Conservation (phyloP, 2,113 vertebrate genomes). For the Grus americana region DNA sequence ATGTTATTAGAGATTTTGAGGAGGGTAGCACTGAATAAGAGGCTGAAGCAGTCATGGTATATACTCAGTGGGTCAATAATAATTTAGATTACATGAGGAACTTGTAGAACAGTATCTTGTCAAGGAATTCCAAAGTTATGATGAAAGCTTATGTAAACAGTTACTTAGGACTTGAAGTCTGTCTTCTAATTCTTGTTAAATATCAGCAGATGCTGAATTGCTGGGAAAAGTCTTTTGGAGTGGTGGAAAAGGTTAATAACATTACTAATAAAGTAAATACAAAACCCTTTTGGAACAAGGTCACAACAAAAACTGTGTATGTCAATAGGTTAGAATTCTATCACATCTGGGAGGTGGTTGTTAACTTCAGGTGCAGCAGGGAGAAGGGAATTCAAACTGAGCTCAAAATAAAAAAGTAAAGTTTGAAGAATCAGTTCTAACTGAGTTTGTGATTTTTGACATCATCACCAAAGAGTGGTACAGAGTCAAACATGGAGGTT, state of each 20-base stretch:
- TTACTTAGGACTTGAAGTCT: not conserved
- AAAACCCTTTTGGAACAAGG: not conserved
- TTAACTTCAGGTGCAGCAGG: not conserved
- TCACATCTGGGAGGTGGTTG: not conserved
- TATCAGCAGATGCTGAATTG: not conserved
- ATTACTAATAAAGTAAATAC: not conserved
- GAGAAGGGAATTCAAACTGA: not conserved
- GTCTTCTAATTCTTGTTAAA: not conserved
- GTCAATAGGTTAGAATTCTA: not conserved
- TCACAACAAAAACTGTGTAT: not conserved
- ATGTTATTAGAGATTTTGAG: not conserved
- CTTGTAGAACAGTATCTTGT: not conserved
- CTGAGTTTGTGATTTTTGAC: not conserved
- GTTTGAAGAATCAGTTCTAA: not conserved
- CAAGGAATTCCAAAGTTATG: not conserved
- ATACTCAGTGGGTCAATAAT: not conserved
- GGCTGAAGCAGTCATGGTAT: not conserved
- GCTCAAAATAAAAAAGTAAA: not conserved
- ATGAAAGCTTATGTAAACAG: not conserved
- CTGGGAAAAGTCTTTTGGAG: not conserved
- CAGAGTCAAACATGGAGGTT: not conserved
- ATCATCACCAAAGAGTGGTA: not conserved
- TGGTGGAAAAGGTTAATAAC: not conserved
- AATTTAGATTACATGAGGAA: not conserved
- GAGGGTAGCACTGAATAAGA: not conserved